Percentiles rank a stretch among this genome's conserved stretches.
Evolutionary conservation across 2,113 vertebrate genomes (phyloP).

Genomic region (Centrocercus urophasianus): DNA sequence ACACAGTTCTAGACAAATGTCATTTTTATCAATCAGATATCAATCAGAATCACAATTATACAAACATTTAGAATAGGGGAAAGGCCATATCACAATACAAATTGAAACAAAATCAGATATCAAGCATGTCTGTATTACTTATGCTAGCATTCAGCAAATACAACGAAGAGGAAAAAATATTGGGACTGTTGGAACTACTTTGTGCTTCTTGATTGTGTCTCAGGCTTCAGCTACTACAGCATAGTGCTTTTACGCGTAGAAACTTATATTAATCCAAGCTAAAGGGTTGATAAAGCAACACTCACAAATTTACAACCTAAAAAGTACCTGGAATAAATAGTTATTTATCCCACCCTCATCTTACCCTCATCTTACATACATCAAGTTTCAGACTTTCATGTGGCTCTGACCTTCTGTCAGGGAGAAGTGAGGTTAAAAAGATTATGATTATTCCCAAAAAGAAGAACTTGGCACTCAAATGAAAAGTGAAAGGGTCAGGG

Average conservation of each 20-base stretch:
- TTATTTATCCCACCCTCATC: not conserved
- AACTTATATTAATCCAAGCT: not conserved
- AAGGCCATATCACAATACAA: not conserved
- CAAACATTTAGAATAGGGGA: not conserved
- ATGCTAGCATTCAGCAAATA: not conserved
- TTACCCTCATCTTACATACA: not conserved
- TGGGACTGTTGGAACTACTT: not conserved
- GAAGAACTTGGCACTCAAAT: not conserved
- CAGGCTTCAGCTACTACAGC: not conserved
- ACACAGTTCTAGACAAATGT: not conserved
- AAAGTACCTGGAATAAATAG: not conserved
- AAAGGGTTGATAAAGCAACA: not conserved
- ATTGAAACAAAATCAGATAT: not conserved
- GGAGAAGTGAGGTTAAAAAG: not conserved
- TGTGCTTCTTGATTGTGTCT: fast-evolving
- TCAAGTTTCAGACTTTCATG: not conserved
- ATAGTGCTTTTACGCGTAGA: not conserved
- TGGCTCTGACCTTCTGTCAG: not conserved
- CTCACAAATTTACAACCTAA: not conserved
- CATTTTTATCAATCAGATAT: not conserved
- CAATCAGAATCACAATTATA: not conserved
- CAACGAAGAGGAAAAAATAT: not conserved
- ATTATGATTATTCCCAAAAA: not conserved
- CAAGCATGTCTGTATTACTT: not conserved
- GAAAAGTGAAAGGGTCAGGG: not conserved